Evolutionary conservation across 2,797 vertebrate genomes (phyloP).

Genomic region (Cuculus canorus): DNA sequence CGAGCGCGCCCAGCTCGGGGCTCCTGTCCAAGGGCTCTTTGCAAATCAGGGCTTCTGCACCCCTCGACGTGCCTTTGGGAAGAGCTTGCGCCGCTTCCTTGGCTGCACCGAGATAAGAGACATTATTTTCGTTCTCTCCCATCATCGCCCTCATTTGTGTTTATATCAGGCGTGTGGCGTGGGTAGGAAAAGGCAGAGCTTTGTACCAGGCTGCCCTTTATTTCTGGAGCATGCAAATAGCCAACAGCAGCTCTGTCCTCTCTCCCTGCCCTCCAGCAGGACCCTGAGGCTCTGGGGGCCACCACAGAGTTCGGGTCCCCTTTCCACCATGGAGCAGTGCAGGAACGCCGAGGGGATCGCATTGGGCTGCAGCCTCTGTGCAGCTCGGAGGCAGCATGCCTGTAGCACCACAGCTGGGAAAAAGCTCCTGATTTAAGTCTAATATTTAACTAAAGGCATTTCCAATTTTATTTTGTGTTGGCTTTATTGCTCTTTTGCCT

Average conservation of each 20-base stretch:
- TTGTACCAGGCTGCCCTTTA: neutral
- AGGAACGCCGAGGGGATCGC: accelerated
- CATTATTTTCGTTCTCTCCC: neutral
- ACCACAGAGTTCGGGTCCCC: accelerated
- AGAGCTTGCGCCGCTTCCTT: accelerated
- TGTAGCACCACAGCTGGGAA: accelerated
- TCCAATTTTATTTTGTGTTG: neutral
- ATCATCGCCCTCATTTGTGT: neutral
- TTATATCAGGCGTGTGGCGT: accelerated
- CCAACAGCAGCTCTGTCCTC: neutral
- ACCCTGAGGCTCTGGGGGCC: neutral
- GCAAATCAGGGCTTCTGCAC: too few relatives aligned
- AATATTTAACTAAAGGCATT: constrained; percentile 40
- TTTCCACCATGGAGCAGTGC: accelerated
- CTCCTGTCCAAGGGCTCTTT: neutral
- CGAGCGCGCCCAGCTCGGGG: neutral
- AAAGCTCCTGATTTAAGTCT: neutral
- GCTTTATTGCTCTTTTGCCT: neutral
- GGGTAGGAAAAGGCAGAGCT: neutral
- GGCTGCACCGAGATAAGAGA: neutral
- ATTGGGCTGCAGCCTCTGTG: accelerated
- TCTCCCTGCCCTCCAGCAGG: neutral
- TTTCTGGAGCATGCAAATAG: neutral
- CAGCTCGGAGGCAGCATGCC: neutral
- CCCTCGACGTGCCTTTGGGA: neutral